Evolutionary conservation across 2,888 invertebrate species (phyloP).

Genomic region (Drosophila anomalipes): DNA sequence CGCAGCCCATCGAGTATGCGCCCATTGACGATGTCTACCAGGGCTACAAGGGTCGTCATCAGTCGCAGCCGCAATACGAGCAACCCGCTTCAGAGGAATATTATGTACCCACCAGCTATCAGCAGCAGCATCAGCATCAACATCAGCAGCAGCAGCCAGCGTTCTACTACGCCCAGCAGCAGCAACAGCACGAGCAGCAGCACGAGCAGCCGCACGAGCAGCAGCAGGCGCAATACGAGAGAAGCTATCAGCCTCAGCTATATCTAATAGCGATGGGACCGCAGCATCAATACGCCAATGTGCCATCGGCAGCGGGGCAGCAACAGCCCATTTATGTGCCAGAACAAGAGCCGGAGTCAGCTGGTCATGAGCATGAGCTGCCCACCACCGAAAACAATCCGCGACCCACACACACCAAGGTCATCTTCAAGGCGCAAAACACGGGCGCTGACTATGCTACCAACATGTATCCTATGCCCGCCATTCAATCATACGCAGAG

Average conservation of each 20-base stretch:
- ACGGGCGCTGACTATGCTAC: slow-evolving; percentile 67
- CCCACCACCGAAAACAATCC: slow-evolving; percentile 84
- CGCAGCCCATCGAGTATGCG: slow-evolving; percentile 72
- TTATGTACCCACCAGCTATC: slow-evolving; percentile 55
- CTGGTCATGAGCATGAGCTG: slow-evolving; percentile 44
- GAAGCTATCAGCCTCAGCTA: slow-evolving; percentile 77
- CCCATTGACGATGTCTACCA: slow-evolving; percentile 83
- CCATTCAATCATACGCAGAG: slow-evolving; percentile 72
- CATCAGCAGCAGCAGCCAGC: slow-evolving; percentile 51
- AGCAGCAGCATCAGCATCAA: slow-evolving; percentile 55
- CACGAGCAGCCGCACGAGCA: slow-evolving; percentile 64
- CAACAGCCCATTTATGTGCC: slow-evolving; percentile 76
- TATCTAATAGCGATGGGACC: slow-evolving; percentile 80
- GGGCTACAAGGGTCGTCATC: slow-evolving; percentile 78
- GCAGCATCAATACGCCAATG: slow-evolving; percentile 50
- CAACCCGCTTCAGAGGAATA: slow-evolving; percentile 57
- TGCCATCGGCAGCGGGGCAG: slow-evolving; percentile 9
- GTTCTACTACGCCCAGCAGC: slow-evolving; percentile 75
- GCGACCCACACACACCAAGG: slow-evolving; percentile 83
- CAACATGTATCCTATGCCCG: slow-evolving; percentile 72
- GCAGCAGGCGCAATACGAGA: slow-evolving; percentile 52
- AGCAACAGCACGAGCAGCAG: slow-evolving; percentile 50
- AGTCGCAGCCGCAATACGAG: slow-evolving; percentile 55
- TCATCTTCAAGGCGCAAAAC: slow-evolving; percentile 76
- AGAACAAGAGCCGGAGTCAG: slow-evolving; percentile 51